These are phyloP conservation scores for Nyctibius grandis DNA, from an alignment of 2,797 vertebrate species.

Conservation along the genomic window DNA sequence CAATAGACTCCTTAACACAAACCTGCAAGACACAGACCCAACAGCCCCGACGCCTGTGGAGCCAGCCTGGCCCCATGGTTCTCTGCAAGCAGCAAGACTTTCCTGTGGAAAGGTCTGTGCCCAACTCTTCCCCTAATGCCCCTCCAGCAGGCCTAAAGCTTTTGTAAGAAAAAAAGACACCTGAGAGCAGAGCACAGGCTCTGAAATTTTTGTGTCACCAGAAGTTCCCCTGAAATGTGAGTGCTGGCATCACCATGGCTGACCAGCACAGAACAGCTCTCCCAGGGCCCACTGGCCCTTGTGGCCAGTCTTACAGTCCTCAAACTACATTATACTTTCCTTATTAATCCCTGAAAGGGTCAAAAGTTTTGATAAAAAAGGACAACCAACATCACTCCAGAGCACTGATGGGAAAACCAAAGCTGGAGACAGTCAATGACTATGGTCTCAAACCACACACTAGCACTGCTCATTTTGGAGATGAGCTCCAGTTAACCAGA, in stretches of 20 bases:
- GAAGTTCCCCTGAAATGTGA: neutral
- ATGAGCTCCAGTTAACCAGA: neutral
- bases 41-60: neutral
- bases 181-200: neutral
- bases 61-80: accelerated
- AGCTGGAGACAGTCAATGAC: neutral
- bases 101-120: neutral
- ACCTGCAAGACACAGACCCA: neutral
- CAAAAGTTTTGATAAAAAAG: neutral
- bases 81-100: neutral
- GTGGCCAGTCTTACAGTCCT: neutral
- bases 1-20: neutral
- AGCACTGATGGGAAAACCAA: neutral
- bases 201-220: neutral
- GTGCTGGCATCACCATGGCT: neutral
- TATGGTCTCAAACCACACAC: accelerated
- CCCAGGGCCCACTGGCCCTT: neutral
- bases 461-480: neutral
- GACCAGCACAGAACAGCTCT: neutral
- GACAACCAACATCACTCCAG: neutral
- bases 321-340: neutral
- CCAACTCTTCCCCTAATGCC: no score
- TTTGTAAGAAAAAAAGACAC: neutral
- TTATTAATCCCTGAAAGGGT: neutral
- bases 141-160: neutral